Evolutionary conservation across 2,113 vertebrate species (phyloP).

Genomic region (Hymenochirus boettgeri): DNA sequence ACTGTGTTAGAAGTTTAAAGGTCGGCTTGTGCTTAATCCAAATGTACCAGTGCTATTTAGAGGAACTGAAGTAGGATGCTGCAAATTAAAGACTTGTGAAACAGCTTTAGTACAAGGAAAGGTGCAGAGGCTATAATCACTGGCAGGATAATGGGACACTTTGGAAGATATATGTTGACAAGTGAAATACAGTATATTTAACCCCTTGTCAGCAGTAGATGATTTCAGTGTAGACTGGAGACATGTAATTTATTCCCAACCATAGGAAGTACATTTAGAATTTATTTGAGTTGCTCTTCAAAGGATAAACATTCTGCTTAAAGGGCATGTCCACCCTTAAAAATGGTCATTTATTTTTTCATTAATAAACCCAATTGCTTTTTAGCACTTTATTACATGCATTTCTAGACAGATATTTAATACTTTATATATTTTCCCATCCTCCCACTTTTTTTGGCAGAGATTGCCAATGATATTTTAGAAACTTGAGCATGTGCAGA

Average conservation of each 20-base stretch:
- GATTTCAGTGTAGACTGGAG: background rate
- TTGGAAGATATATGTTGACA: conserved; percentile 34
- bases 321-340: no score
- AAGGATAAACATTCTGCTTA: no score
- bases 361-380: no score
- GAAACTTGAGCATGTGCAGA: no score
- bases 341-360: no score
- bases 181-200: conserved; percentile 24
- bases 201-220: background rate
- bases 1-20: background rate
- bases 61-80: conserved; percentile 6
- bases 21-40: conserved; percentile 9
- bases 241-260: background rate
- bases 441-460: no score
- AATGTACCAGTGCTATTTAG: background rate
- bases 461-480: no score
- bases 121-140: conserved; percentile 33
- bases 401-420: no score
- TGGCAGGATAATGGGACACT: conserved; percentile 27
- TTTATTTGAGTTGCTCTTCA: background rate
- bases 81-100: conserved; percentile 29
- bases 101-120: conserved; percentile 12
- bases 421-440: no score
- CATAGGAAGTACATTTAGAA: no score
- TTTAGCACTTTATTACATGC: no score